Evolutionary conservation across 1,140 invertebrate species (phyloP), one percentile per base, ranked within the genome.

Genomic region (Drosophila elegans): DNA sequence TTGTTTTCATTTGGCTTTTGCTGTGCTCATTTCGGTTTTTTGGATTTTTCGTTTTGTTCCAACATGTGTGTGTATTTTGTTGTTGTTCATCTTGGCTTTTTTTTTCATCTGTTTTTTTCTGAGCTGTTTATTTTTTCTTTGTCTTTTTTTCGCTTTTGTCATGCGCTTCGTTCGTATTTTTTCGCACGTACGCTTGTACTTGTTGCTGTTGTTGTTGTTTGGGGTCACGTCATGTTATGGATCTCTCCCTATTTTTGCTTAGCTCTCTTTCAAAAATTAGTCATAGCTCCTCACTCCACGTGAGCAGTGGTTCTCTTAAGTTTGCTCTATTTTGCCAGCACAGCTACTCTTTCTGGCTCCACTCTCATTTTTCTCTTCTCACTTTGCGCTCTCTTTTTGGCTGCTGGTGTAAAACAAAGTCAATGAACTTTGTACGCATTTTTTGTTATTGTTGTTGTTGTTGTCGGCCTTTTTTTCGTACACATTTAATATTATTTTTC

Each of bases 391-490:
- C 52, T 53, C 27, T 46, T n/a, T 7, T 21, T 10, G 9, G 29
- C 42, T 56, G 59, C 60, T 62, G 61, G 54, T 86, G 82, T 86
- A 81, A 78, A 86, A 55, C 82, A 88, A 88, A 88, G 83, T 89
- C 83, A 88, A 89, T 84, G 83, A 88, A 89, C 83, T 88, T 88
- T 88, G 83, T 88, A 88, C 83, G 83, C 85, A 88, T 89, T 88
- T 81, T 78, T 46, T 74, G 71, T 74, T 72, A 27, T 41, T 73
- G 27, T 38, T 74, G 42, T 74, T 76, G 60, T 39, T 76, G 60
- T 39, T 82, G 29, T 63, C 57, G 36, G 55, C 48, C 74, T 83
- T 79, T 60, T 62, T 75, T 67, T 67, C 44, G 66, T 71, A 51
- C 68, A 44, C 66, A 71, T 71, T 71, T 71, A 53, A 46, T 78